Conservation (phyloP, 1,140 invertebrate species). For the Brachionus rotundiformis region DNA sequence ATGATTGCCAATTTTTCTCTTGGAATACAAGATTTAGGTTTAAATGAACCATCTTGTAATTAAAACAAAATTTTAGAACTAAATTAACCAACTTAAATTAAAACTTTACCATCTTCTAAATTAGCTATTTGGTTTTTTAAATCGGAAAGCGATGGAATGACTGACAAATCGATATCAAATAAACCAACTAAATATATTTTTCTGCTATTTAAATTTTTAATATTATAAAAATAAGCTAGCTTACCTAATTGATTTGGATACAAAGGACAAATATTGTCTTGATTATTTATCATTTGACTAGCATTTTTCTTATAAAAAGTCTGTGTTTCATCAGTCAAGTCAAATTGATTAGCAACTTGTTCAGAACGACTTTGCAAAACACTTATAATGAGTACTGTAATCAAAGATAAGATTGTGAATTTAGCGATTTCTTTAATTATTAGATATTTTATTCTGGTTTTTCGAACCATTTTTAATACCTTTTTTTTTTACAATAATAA, state of each 20-base stretch:
- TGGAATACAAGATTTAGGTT: conserved; percentile 73
- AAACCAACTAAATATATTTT: not conserved
- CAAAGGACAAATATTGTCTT: not conserved
- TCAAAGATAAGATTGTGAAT: not conserved
- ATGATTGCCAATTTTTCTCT: conserved; percentile 68
- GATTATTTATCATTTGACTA: not conserved
- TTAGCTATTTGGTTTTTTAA: conserved; percentile 24
- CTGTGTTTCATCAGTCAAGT: conserved; percentile 5
- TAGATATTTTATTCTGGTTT: not conserved
- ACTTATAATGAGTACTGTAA: not conserved
- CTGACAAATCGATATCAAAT: conserved; percentile 20
- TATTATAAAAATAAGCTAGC: too few relatives aligned
- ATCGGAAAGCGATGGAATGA: not conserved
- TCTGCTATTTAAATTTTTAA: not conserved
- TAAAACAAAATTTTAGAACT: not conserved
- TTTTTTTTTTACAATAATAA: too few relatives aligned
- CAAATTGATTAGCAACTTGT: conserved; percentile 26
- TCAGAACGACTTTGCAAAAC: not conserved
- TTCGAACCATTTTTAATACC: not conserved
- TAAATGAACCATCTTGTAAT: conserved; percentile 71
- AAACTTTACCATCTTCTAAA: conserved; percentile 1
- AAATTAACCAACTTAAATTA: not conserved
- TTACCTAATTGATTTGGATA: conserved; percentile 33
- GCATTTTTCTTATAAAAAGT: not conserved
- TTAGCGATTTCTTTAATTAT: not conserved